Evolutionary conservation across 1,140 invertebrate species (phyloP), one percentile per base, ranked within the genome.

Genomic region (Microplitis demolitor): DNA sequence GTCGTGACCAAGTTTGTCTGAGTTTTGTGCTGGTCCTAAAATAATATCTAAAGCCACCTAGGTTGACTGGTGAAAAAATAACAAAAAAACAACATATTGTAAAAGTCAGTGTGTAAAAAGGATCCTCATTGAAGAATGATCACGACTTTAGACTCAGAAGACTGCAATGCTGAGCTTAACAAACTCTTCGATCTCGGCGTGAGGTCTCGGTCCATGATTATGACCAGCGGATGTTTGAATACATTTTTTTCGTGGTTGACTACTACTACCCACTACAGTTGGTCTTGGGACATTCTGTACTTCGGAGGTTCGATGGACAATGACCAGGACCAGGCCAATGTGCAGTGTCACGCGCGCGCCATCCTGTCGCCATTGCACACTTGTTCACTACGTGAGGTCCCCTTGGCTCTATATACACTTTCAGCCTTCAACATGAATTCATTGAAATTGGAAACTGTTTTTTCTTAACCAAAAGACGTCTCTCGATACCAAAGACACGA

Each of bases 301-400:
- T 70, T 69, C 54, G 35, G 39, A 45, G 14, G 64, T 24, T 24
- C 24, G 69, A 58, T 66, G 78, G 77, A 82, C 81, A 83, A 81
- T 82, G 77, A 79, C 71, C 76, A 76, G 74, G 66, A 11, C 69
- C 76, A 56, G 34, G 70, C 77, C 76, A 70, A 80, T 77, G 77
- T 82, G 79, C 80, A 82, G 69, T 77, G 76, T 83, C 81, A 83
- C 80, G 80, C 74, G 79, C 77, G 75, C 77, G 78, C 78, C 78
- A 74, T 76, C 77, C 80, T 79, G 82, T 81, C 78, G 77, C 77
- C 78, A 74, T 68, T 79, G 24, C 79, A 67, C 71, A 74, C 78
- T 74, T 53, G 35, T 75, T 72, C 76, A 16, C 68, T 62, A 67
- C 74, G 74, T 77, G 73, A 70, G 75, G 61, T 74, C 24, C 24